Conservation (phyloP, 2,113 vertebrate species). For the Salvelinus fontinalis region DNA sequence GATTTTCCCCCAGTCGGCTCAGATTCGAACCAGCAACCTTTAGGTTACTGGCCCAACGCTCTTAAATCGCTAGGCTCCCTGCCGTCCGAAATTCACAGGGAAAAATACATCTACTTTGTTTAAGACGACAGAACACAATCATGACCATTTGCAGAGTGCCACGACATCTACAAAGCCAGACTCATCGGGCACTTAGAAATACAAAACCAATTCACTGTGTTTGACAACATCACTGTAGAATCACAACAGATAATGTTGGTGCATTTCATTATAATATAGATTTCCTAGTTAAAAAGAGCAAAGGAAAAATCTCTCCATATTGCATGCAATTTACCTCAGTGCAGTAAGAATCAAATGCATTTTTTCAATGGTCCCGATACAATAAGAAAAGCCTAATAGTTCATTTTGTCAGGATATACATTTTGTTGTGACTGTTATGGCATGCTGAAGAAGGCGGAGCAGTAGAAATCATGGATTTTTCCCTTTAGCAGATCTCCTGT, state of each 20-base stretch:
- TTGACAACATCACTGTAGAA: background rate
- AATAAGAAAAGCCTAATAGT: background rate
- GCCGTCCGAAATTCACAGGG: too few relatives aligned
- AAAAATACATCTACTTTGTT: too few relatives aligned
- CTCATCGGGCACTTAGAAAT: background rate
- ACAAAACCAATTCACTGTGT: background rate
- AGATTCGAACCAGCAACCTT: too few relatives aligned
- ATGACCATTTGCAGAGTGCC: background rate
- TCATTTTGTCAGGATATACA: background rate
- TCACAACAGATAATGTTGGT: background rate
- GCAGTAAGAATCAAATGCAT: background rate
- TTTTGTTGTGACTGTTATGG: too few relatives aligned
- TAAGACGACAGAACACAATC: too few relatives aligned
- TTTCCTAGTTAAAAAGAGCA: background rate
- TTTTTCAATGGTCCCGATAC: background rate
- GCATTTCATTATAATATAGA: background rate
- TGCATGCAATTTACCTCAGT: background rate
- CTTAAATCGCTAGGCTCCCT: too few relatives aligned
- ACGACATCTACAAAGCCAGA: constrained; percentile 20
- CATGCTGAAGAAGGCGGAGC: background rate
- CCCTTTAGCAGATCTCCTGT: background rate
- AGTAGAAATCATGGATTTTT: background rate
- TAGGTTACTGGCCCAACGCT: too few relatives aligned
- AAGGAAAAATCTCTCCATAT: background rate
- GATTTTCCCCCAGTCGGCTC: too few relatives aligned